A percentile compares a stretch with the other conserved stretches of the same genome.
Evolutionary conservation across 2,797 vertebrate genomes (phyloP).

Genomic region (Notoglanidium macrostoma): DNA sequence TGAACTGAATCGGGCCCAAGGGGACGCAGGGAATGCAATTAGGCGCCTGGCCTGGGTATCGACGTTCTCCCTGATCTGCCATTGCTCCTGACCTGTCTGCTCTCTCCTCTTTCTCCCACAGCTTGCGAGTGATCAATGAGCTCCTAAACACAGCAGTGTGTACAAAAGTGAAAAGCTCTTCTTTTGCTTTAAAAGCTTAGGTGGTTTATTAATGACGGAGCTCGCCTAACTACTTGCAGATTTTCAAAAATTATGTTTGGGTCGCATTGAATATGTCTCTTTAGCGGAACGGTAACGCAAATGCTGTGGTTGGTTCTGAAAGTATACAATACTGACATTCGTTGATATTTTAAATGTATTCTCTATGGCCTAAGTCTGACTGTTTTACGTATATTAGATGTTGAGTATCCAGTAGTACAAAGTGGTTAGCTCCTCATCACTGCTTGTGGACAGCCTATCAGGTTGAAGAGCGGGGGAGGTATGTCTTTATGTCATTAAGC

Average conservation of each 20-base stretch:
- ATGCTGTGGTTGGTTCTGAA: neutral
- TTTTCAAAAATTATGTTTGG: neutral
- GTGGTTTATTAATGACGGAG: neutral
- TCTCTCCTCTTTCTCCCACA: neutral
- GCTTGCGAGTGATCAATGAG: slow-evolving; percentile 14
- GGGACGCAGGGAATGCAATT: slow-evolving; percentile 21
- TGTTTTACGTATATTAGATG: neutral
- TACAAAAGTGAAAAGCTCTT: neutral
- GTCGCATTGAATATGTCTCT: neutral
- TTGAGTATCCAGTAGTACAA: neutral
- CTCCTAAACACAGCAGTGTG: neutral
- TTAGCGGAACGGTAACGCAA: too few relatives aligned
- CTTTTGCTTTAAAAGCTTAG: neutral
- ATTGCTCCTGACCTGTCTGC: slow-evolving; percentile 13
- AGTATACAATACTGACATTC: neutral
- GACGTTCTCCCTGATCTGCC: slow-evolving; percentile 9
- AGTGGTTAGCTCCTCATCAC: neutral
- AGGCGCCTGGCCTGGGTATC: slow-evolving; percentile 12
- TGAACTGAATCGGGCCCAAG: neutral
- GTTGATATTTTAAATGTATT: neutral
- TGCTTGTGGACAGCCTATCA: neutral
- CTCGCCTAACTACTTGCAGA: neutral
- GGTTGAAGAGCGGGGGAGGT: neutral
- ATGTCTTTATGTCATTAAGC: neutral
- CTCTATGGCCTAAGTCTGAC: neutral